These are phyloP conservation scores for Xerus inauris DNA, from an alignment of 2,113 vertebrate genomes.

Conservation along the genomic window DNA sequence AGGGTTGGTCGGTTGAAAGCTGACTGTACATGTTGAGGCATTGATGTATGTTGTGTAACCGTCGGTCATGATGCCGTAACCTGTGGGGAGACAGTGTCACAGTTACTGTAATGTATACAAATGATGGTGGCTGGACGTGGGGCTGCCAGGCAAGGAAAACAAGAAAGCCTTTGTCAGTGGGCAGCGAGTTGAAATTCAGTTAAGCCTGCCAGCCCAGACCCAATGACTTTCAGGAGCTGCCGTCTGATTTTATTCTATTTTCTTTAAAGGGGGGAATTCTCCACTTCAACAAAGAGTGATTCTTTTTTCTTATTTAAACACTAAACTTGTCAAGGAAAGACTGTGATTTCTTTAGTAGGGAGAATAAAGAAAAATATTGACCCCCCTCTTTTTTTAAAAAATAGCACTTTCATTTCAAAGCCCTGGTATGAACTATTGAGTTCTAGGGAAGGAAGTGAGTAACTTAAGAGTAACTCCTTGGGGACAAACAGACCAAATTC, in stretches of 20 bases:
- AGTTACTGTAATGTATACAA: constrained; percentile 68
- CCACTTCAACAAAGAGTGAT: not conserved
- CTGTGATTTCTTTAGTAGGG: not conserved
- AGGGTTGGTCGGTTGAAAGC: constrained; percentile 98
- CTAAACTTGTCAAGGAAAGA: not conserved
- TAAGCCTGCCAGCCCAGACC: not conserved
- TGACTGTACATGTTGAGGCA: constrained; percentile 97
- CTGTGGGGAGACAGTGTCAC: constrained; percentile 85
- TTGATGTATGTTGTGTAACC: constrained; percentile 98
- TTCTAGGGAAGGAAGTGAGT: not conserved
- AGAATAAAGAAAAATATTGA: not conserved
- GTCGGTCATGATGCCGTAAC: constrained; percentile 98
- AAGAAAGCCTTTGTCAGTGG: not conserved
- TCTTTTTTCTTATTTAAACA: constrained; percentile 4
- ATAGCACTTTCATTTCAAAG: constrained; percentile 47
- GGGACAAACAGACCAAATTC: not conserved
- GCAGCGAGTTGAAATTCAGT: constrained; percentile 17
- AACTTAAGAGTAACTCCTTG: not conserved
- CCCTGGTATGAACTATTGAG: not conserved
- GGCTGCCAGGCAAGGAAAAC: constrained; percentile 28
- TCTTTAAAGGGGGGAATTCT: constrained; percentile 16
- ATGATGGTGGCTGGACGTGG: not conserved
- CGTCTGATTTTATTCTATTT: not conserved
- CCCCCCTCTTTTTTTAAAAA: not conserved
- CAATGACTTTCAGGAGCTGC: constrained; percentile 49